Evolutionary conservation across 2,113 vertebrate species (phyloP).

Genomic region (Syngnathoides biaculeatus): DNA sequence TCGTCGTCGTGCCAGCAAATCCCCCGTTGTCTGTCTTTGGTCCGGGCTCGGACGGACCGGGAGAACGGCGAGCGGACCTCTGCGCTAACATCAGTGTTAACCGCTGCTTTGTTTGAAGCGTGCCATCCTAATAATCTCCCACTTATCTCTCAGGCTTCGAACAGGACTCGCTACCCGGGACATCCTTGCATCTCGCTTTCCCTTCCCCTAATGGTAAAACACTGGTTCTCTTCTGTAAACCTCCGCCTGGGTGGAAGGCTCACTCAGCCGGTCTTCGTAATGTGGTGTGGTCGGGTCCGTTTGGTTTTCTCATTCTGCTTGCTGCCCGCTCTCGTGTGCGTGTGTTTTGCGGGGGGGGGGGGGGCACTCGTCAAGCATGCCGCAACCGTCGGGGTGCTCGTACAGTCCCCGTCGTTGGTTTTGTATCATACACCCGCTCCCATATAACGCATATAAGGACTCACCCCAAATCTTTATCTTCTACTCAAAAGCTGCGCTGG

Average conservation of each 20-base stretch:
- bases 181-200: slow-evolving; percentile 74
- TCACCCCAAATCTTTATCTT: too few relatives aligned
- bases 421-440: too few relatives aligned
- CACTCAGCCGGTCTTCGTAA: slow-evolving; percentile 48
- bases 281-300: slow-evolving; percentile 54
- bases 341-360: too few relatives aligned
- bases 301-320: slow-evolving; percentile 41
- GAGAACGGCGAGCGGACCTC: slow-evolving; percentile 43
- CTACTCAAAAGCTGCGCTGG: not conserved
- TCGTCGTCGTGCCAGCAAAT: slow-evolving; percentile 1
- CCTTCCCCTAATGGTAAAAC: slow-evolving; percentile 72
- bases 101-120: not conserved
- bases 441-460: too few relatives aligned
- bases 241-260: slow-evolving; percentile 35
- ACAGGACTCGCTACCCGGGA: slow-evolving; percentile 71
- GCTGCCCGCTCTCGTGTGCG: slow-evolving; percentile 35
- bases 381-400: not conserved
- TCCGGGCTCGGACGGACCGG: slow-evolving; percentile 6
- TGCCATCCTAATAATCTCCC: slow-evolving; percentile 32
- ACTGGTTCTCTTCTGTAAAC: slow-evolving; percentile 33
- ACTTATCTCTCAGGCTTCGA: slow-evolving; percentile 63
- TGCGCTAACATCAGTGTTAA: not conserved
- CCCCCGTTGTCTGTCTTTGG: slow-evolving; percentile 34
- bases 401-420: too few relatives aligned
- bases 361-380: slow-evolving; percentile 48